phyloP scores from a whole-genome alignment of 1,140 invertebrate genomes.

The Archivesica marissinica region DNA sequence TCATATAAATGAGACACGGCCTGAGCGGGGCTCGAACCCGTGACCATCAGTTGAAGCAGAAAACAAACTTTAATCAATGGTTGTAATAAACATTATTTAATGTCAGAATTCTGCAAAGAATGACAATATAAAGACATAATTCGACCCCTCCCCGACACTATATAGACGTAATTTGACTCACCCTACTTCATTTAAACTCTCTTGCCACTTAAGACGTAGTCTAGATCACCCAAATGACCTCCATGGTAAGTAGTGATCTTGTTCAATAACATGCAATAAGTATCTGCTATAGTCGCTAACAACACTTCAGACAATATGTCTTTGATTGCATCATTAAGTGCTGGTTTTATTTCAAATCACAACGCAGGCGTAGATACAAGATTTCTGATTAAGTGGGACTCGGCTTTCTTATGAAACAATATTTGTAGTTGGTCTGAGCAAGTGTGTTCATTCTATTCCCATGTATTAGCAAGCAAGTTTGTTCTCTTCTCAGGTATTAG shows the following conservation, averaged over 20 bases:
- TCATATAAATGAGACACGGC: too few species aligned
- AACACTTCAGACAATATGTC: constrained; percentile 40
- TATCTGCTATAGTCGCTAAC: constrained; percentile 34
- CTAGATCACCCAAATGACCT: constrained; percentile 2
- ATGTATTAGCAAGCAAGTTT: too few species aligned
- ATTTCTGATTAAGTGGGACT: too few species aligned
- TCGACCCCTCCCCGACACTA: background rate
- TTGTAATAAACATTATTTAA: too few species aligned
- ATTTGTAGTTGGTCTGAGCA: too few species aligned
- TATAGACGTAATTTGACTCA: constrained; percentile 22
- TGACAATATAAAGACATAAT: constrained; percentile 10
- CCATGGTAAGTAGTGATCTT: constrained; percentile 21
- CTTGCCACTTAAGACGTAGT: background rate
- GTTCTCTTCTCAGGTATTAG: too few species aligned
- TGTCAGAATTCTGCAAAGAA: background rate
- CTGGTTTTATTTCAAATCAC: constrained; percentile 43
- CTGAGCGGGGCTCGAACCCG: too few species aligned
- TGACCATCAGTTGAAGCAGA: too few species aligned
- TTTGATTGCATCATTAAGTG: constrained; percentile 42
- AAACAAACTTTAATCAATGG: too few species aligned
- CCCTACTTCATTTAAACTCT: background rate
- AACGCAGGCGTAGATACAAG: too few species aligned
- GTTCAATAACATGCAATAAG: constrained; percentile 37
- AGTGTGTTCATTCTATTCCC: too few species aligned
- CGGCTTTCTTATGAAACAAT: too few species aligned